phyloP scores from a whole-genome alignment of 2,888 invertebrate genomes.

The Galerucella pusilla region DNA sequence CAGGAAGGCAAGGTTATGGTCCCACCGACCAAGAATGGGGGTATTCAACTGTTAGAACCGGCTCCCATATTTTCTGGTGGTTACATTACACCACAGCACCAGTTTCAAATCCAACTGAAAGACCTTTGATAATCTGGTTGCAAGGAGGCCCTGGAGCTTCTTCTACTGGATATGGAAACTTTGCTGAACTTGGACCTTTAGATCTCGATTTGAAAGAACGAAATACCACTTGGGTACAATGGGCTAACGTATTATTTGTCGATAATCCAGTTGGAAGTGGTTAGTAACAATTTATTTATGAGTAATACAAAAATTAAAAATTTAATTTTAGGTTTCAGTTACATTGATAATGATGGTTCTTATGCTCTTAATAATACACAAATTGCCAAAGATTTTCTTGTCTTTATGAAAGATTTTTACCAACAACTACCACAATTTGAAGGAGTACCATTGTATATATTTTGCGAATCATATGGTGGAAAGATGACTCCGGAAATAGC shows the following conservation, averaged over 20 bases:
- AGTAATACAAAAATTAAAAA: not conserved
- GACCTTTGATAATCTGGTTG: conserved; percentile 81
- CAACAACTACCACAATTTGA: conserved; percentile 75
- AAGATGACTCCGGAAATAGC: conserved; percentile 93
- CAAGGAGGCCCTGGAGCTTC: conserved; percentile 77
- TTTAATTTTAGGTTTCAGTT: conserved; percentile 77
- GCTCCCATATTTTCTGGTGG: conserved; percentile 75
- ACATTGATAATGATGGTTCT: conserved; percentile 67
- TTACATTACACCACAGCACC: conserved; percentile 76
- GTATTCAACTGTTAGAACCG: conserved; percentile 68
- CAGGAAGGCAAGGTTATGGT: conserved; percentile 30
- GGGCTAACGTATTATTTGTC: conserved; percentile 81
- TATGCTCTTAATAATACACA: conserved; percentile 71
- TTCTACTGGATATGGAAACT: conserved; percentile 78
- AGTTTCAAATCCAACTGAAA: conserved; percentile 70
- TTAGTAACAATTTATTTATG: not conserved
- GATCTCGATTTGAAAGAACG: conserved; percentile 63
- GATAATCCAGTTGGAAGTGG: conserved; percentile 89
- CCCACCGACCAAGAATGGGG: conserved; percentile 68
- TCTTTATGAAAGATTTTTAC: conserved; percentile 78
- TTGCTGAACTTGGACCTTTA: conserved; percentile 63
- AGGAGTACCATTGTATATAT: conserved; percentile 82
- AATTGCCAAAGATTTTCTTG: conserved; percentile 82
- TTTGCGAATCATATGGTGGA: conserved; percentile 92
- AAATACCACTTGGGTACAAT: conserved; percentile 69